Base-by-base conservation (phyloP, 2,888 invertebrate genomes). In the Gisinianus flammeolus region DNA sequence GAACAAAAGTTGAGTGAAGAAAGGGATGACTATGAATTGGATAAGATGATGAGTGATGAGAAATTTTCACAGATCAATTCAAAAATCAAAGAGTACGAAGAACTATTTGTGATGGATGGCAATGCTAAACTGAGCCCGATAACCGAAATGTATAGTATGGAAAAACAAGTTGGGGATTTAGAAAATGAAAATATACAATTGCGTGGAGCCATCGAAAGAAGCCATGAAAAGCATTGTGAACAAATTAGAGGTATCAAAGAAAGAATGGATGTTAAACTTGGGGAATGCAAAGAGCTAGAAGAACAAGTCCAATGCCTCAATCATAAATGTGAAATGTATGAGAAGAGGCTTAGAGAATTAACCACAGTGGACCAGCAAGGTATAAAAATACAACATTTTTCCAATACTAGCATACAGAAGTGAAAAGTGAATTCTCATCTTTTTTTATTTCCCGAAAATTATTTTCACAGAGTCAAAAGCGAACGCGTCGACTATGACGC, bases 1-100 rank as follows among this genome's bases (percentile, higher is more conserved):
- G 90, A 91, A 70, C 88, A 88, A 44, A 94, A 94, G 87, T 88
- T 95, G 78, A 91, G 92, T 69, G 93, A 93, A 80, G 95, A 95
- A 87, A 89, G 94, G 33, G 91, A 90, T 81, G 87, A 92, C 77
- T 92, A 91, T 86, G 92, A 92, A 85, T 79, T 85, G 72, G 93
- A 92, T 86, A 83, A 83, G 6, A 76, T 81, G 26, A 80, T 82
- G 1, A 85, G 83, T 72, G 85, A 86, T 71, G 93, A 93, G 84
- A 93, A 93, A 83, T 91, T 94, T 81, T 89, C 90, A 0, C 93
- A 93, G 82, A 88, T 94, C 31, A 90, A 93, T 84, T 88, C 89
- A 30, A 93, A 93, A 87, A 92, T 94, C 85, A 89, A 90, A n/a
- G 94, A 44, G 19, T 44, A 44, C 19, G 44, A 44, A 6, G 44